Conservation (phyloP, 2,888 invertebrate species). For the Campopleginae sp. region DNA sequence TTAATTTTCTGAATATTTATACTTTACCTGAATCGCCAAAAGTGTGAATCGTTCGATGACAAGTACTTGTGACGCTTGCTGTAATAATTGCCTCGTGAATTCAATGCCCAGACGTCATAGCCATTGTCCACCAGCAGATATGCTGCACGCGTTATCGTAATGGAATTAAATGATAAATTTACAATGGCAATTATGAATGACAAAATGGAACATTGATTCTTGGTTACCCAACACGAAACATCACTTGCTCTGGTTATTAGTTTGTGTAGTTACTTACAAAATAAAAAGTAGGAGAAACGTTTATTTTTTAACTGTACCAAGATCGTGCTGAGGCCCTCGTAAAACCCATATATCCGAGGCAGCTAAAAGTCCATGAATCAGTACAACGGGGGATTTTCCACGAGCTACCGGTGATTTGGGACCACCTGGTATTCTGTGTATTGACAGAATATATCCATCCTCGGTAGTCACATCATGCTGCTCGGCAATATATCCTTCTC, state of each 20-base stretch:
- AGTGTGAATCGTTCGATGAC: constrained; percentile 68
- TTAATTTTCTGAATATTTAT: not conserved
- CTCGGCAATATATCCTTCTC: constrained; percentile 72
- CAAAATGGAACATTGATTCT: not conserved
- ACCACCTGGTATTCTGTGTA: constrained; percentile 74
- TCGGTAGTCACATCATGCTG: constrained; percentile 73
- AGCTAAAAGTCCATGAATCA: constrained; percentile 73
- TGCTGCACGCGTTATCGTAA: constrained; percentile 60
- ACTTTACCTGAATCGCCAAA: constrained; percentile 57
- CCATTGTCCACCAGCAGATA: constrained; percentile 72
- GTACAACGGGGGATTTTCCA: constrained; percentile 71
- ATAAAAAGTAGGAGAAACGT: not conserved
- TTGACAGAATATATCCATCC: constrained; percentile 73
- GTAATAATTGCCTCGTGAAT: constrained; percentile 74
- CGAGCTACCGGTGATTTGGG: constrained; percentile 66
- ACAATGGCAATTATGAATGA: not conserved
- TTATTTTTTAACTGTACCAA: constrained; percentile 68
- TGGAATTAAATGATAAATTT: constrained; percentile 1
- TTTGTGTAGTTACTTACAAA: not conserved
- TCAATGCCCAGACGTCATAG: constrained; percentile 75
- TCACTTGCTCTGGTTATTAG: not conserved
- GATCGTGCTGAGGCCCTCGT: constrained; percentile 72
- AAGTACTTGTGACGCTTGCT: constrained; percentile 70
- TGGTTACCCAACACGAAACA: not conserved
- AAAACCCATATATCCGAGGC: constrained; percentile 74